Evolutionary conservation across 2,888 invertebrate genomes (phyloP).

Genomic region (Drosophila meridiana): DNA sequence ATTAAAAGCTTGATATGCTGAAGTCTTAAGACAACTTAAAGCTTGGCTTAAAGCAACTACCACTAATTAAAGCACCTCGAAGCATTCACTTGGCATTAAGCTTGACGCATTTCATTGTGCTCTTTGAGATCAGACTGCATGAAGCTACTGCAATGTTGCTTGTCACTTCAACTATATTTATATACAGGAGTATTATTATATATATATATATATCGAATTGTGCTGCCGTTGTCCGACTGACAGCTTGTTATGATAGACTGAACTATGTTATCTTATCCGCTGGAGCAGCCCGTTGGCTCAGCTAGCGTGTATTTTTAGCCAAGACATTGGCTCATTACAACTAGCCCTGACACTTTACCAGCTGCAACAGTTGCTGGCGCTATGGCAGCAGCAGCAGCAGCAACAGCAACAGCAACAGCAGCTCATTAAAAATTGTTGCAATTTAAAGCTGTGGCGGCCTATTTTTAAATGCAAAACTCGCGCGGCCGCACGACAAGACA

Average conservation of each 20-base stretch:
- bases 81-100: slow-evolving; percentile 3
- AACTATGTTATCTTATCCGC: slow-evolving; percentile 48
- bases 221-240: slow-evolving; percentile 26
- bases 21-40: too few relatives aligned
- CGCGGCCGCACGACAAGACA: slow-evolving; percentile 78
- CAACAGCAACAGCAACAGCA: slow-evolving; percentile 26
- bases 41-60: background rate
- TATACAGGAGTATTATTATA: background rate
- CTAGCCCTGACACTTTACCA: slow-evolving; percentile 66
- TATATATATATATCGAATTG: slow-evolving; percentile 11
- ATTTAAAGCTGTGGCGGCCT: slow-evolving; percentile 69
- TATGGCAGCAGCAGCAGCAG: slow-evolving; percentile 29
- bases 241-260: slow-evolving; percentile 38
- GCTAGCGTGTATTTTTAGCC: slow-evolving; percentile 53
- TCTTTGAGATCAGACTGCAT: background rate
- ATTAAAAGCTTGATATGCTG: background rate
- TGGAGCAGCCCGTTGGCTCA: slow-evolving; percentile 3
- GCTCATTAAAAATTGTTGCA: slow-evolving; percentile 77
- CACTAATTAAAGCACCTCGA: background rate
- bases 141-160: background rate
- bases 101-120: background rate
- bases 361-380: slow-evolving; percentile 51
- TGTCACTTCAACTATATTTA: background rate
- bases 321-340: slow-evolving; percentile 73
- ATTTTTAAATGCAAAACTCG: slow-evolving; percentile 79